phyloP scores from a whole-genome alignment of 2,797 vertebrate genomes.

The Astyanax mexicanus region DNA sequence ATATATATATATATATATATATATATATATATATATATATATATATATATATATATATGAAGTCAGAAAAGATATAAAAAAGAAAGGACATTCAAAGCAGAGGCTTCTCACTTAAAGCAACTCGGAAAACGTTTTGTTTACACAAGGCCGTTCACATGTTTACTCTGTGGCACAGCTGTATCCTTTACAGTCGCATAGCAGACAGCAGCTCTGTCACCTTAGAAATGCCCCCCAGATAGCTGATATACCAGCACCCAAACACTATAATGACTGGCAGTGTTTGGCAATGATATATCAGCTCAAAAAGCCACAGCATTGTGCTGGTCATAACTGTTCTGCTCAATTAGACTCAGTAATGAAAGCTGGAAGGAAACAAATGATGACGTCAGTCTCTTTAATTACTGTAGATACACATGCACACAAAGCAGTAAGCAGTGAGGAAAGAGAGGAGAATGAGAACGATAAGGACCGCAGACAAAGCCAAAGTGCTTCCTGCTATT shows the following conservation, averaged over 20 bases:
- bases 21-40: no score
- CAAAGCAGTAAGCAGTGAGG: neutral
- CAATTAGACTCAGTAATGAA: neutral
- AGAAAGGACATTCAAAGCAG: neutral
- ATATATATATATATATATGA: neutral
- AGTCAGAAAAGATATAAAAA: neutral
- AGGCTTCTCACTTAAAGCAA: neutral
- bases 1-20: no score
- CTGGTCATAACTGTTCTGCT: neutral
- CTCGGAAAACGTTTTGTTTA: neutral
- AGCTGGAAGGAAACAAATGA: neutral
- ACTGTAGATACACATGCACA: constrained; percentile 38
- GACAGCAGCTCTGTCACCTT: neutral
- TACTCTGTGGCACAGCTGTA: neutral
- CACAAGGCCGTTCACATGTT: neutral
- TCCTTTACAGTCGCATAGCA: neutral
- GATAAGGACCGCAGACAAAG: neutral
- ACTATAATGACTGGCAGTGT: no score
- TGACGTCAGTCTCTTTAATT: neutral
- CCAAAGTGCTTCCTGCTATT: neutral
- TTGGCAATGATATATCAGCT: neutral
- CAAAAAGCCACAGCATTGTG: neutral
- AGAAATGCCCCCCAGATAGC: neutral
- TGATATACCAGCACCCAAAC: neutral
- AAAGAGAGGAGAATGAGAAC: neutral